Base-by-base conservation (phyloP, 2,113 vertebrate species). In the Pantherophis guttatus region DNA sequence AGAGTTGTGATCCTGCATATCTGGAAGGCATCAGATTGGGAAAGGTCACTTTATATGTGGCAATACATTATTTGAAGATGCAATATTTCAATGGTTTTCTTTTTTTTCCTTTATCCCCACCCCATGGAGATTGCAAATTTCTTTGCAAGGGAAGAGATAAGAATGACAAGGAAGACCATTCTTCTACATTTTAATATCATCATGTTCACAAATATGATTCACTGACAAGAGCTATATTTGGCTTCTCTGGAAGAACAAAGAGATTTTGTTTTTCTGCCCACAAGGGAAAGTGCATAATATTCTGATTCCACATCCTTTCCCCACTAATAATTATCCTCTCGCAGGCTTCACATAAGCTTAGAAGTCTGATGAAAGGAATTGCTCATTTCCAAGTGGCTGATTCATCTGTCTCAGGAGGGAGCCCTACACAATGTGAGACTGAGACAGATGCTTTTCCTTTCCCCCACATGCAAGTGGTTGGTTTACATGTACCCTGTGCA, bases 381-480 rank as follows among this genome's bases (percentile, higher is more conserved):
- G 93, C 88, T 96, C 52, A 54, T 19, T 87, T 95, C 53, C 89
- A 48, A 94, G 54, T 91, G 55, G 13, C 81, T 96, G 92, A 95
- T 85, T 96, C 92, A 59, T 33, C 7, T 0, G 0, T 95, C 95
- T 93, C 94, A 90, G 65, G 94, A 95, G 93, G 92, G 8, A 53
- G 2, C 15, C 11, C 91, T 90, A 93, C 44, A 93, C 91, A 8
- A 75, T 92, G 75, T 23, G 58, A 91, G 53, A 65, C 70, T 65
- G 24, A 95, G 70, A 91, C 91, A 95, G 91, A 87, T 94, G 81
- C 93, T 92, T 94, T 94, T 94, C n/a, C 93, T 93, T 95, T 92
- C 90, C n/a, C 50, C 0, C 3, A 19, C n/a, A 91, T 26, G 33
- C 55, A 21, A 92, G 29, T 2, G 21, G 53, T 85, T 12, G 17